Evolutionary conservation across 2,888 invertebrate genomes (phyloP).

Genomic region (Conchocele bisecta): DNA sequence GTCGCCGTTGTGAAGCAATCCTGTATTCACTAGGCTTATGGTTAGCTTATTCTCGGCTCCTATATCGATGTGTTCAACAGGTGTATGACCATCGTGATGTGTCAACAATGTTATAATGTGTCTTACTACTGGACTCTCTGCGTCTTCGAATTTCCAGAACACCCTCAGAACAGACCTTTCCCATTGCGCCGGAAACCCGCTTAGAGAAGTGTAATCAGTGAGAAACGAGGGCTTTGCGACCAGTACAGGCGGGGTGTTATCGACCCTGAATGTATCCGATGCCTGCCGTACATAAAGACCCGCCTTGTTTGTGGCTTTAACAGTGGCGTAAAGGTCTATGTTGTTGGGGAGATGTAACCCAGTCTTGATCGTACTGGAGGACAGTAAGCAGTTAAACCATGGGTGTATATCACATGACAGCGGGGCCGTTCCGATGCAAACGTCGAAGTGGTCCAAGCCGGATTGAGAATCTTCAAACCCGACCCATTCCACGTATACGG

Average conservation of each 20-base stretch:
- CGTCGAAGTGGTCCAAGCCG: constrained; percentile 38
- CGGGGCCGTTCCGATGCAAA: constrained; percentile 25
- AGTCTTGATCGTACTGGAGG: constrained; percentile 23
- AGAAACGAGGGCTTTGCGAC: constrained; percentile 14
- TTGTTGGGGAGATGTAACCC: constrained; percentile 27
- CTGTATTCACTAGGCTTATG: constrained; percentile 29
- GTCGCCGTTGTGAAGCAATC: constrained; percentile 55
- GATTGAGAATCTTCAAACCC: constrained; percentile 57
- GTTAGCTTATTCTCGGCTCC: constrained; percentile 35
- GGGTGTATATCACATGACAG: constrained; percentile 23
- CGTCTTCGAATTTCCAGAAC: constrained; percentile 47
- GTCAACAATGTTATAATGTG: constrained; percentile 45
- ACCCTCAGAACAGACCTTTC: constrained; percentile 54
- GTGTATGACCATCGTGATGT: constrained; percentile 54
- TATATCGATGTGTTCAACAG: constrained; percentile 40
- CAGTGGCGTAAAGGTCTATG: constrained; percentile 25
- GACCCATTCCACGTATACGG: constrained; percentile 29
- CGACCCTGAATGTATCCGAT: constrained; percentile 39
- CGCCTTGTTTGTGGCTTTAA: constrained; percentile 30
- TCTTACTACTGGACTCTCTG: constrained; percentile 48
- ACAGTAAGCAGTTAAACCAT: constrained; percentile 8
- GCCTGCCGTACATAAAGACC: constrained; percentile 18
- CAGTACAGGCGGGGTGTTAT: constrained; percentile 26
- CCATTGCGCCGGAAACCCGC: constrained; percentile 21
- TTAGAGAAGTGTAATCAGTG: not conserved